Evolutionary conservation across 2,888 invertebrate genomes (phyloP).

Genomic region (Latrodectus hesperus): DNA sequence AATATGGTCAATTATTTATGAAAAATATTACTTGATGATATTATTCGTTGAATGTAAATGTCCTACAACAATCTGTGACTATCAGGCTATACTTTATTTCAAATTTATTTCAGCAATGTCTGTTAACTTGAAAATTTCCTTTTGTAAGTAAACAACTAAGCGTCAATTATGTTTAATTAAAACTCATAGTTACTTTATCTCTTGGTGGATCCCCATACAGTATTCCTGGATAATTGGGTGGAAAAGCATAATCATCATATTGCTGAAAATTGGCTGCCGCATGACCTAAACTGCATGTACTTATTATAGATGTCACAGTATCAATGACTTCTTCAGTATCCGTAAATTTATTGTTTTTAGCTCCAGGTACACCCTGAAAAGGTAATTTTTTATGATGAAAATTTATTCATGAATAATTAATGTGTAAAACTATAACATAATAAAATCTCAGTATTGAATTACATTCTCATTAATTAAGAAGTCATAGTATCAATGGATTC

Average conservation of each 20-base stretch:
- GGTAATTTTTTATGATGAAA: too few relatives aligned
- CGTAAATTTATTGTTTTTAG: slow-evolving; percentile 69
- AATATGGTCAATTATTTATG: too few relatives aligned
- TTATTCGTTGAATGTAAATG: too few relatives aligned
- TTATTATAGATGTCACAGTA: slow-evolving; percentile 72
- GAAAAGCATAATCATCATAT: slow-evolving; percentile 73
- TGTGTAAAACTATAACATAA: too few relatives aligned
- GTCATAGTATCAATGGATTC: slow-evolving; percentile 72
- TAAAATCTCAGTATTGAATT: too few relatives aligned
- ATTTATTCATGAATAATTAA: too few relatives aligned
- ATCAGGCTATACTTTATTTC: too few relatives aligned
- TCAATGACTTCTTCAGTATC: slow-evolving; percentile 72
- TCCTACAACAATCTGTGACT: too few relatives aligned
- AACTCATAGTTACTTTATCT: slow-evolving; percentile 71
- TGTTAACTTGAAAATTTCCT: too few relatives aligned
- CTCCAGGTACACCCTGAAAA: slow-evolving; percentile 72
- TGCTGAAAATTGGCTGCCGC: slow-evolving; percentile 74
- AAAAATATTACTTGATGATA: too few relatives aligned
- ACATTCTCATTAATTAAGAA: too few relatives aligned
- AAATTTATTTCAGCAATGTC: too few relatives aligned
- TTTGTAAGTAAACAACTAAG: not conserved
- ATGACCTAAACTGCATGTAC: slow-evolving; percentile 73
- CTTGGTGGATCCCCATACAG: slow-evolving; percentile 72
- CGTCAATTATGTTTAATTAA: not conserved
- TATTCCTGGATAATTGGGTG: slow-evolving; percentile 73